Evolutionary conservation across 1,140 invertebrate genomes (phyloP), one percentile per base, ranked within the genome.

Genomic region (Pseudobourletiella spinata): DNA sequence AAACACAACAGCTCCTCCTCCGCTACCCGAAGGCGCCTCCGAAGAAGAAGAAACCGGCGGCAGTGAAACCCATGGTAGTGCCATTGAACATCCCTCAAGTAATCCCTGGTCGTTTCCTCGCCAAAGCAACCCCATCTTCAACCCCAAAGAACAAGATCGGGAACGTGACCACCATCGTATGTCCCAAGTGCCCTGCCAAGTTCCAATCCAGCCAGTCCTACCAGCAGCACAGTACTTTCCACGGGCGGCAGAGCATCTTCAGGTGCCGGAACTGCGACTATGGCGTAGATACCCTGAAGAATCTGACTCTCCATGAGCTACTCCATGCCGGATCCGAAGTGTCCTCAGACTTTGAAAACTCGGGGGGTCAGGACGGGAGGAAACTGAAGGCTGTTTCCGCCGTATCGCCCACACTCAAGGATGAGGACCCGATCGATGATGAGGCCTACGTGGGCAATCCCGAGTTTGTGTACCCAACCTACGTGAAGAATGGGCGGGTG

Each of bases 201-300:
- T 85, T 86, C 70, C 80, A 85, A 66, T 83, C 88, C 76, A 75
- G 79, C 59, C 79, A 83, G 54, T 82, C 85, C 52, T 74, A 90
- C 52, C 81, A 83, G 57, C 87, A 87, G 71, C 88, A 91, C 66
- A 77, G 82, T 71, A 82, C 82, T 6, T 73, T n/a, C 14, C 54
- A 57, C 25, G 84, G 84, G 0, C 81, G 84, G 1, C 79, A 82
- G 20, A 83, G 83, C 24, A 78, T 82, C 20, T 83, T 84, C 71
- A 85, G 85, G 63, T 94, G 90, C 71, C 81, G 82, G n/a, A 82
- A 85, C 64, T 94, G 91, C 75, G 85, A 86, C 71, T 94, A 91
- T 74, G 82, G 84, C 28, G 86, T 87, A 0, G 87, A 86, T 70
- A 87, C 86, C 8, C 80, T 82, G 18, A 85, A 86, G 20, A 86